These are phyloP conservation scores for Chloroclystis v-ata DNA, from an alignment of 2,888 invertebrate species.

Conservation along the genomic window DNA sequence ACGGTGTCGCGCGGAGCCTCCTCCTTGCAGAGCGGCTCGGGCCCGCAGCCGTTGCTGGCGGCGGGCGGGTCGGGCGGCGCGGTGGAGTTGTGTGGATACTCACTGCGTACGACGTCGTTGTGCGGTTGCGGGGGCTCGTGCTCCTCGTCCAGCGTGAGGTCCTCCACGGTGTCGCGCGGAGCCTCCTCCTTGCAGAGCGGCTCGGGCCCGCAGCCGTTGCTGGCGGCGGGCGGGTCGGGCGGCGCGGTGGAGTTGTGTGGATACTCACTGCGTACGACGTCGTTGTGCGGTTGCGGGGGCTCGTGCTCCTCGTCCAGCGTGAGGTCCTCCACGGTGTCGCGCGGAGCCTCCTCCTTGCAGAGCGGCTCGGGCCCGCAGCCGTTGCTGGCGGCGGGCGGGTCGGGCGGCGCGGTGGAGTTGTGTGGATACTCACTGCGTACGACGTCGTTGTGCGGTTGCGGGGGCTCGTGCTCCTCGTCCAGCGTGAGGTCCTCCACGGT, in stretches of 20 bases:
- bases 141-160: conserved; percentile 90
- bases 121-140: conserved; percentile 78
- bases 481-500: conserved; percentile 91
- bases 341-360: conserved; percentile 60
- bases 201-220: conserved; percentile 38
- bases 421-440: conserved; percentile 78
- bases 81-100: conserved; percentile 77
- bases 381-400: conserved; percentile 32
- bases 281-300: conserved; percentile 79
- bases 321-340: conserved; percentile 89
- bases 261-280: conserved; percentile 78
- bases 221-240: conserved; percentile 26
- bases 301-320: conserved; percentile 86
- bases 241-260: conserved; percentile 74
- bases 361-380: conserved; percentile 36
- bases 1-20: conserved; percentile 81
- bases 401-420: conserved; percentile 57
- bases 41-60: conserved; percentile 32
- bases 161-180: conserved; percentile 85
- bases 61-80: conserved; percentile 28
- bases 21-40: conserved; percentile 51
- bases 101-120: conserved; percentile 80
- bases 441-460: conserved; percentile 82
- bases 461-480: conserved; percentile 83
- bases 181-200: conserved; percentile 56